Base-by-base conservation (phyloP, 2,888 invertebrate genomes). In the Hartigia nigra region DNA sequence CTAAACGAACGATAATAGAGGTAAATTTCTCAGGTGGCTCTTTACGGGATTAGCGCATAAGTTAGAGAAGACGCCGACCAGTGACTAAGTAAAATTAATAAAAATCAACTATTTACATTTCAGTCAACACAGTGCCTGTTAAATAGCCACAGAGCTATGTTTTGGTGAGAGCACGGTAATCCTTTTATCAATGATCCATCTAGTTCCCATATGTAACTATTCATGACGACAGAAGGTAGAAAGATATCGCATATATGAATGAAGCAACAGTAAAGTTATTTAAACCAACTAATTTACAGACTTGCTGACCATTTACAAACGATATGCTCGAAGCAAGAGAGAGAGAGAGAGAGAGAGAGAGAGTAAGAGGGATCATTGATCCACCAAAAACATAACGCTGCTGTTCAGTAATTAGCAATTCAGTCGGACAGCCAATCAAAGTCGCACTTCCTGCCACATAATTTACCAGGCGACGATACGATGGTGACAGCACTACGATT, bases 381-480 rank as follows among this genome's bases (percentile, higher is more conserved):
- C 55, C 23, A 55, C 55, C 55, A 55, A 55, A 2, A 55, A 55
- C 55, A 55, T 55, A 31, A 31, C 31, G 12, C 72, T 72, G 31
- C 31, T 55, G 55, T 55, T 55, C 55, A 55, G 55, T 55, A 55
- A 55, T 55, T 86, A 87, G 85, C 84, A 83, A 79, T 39, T 72
- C 70, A 75, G 78, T 82, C 85, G 76, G 69, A 32, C 31, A 37
- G 55, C 55, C 55, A 34, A 55, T 77, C 70, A 76, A 80, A 78
- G 77, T 77, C 80, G 77, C 78, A 83, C 84, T 83, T 86, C 78
- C 79, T 86, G 85, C 83, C 84, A 85, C 83, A 86, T 86, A 84
- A 88, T 89, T 90, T 90, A 90, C 89, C 89, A 85, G 90, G 86
- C 87, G 89, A 88, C 89, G 86, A 87, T 85, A 89, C 86, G 90